These are phyloP conservation scores for Channa striata DNA, from an alignment of 2,797 vertebrate species.

Conservation along the genomic window DNA sequence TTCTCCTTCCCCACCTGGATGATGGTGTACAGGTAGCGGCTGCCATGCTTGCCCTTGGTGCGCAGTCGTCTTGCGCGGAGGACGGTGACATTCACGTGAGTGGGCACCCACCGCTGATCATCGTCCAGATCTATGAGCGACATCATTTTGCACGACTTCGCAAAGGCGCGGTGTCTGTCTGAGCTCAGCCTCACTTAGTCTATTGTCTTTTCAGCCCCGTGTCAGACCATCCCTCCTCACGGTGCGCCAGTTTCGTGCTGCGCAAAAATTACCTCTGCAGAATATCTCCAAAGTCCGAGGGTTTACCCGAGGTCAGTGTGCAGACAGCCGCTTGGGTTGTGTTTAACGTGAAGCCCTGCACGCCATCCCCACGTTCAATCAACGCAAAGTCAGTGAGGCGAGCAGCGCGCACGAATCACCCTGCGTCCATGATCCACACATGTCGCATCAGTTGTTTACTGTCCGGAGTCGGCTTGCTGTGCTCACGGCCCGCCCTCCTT, in stretches of 20 bases:
- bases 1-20: constrained; percentile 95
- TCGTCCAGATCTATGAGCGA: constrained; percentile 86
- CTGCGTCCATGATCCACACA: constrained; percentile 18
- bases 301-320: constrained; percentile 55
- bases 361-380: constrained; percentile 28
- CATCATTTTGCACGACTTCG: constrained; percentile 77
- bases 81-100: constrained; percentile 94
- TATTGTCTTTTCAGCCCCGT: not conserved
- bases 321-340: constrained; percentile 4
- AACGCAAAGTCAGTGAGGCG: constrained; percentile 38
- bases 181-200: not conserved
- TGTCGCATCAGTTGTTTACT: constrained; percentile 56
- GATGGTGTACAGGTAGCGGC: constrained; percentile 93
- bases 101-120: constrained; percentile 92
- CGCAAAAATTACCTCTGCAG: constrained; percentile 68
- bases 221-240: constrained; percentile 35
- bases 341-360: constrained; percentile 19
- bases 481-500: constrained; percentile 73
- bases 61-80: constrained; percentile 90
- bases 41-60: constrained; percentile 92
- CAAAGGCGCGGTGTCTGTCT: not conserved
- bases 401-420: constrained; percentile 13
- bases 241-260: constrained; percentile 56
- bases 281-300: constrained; percentile 54
- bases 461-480: constrained; percentile 63